Evolutionary conservation across 2,113 vertebrate genomes (phyloP).

Genomic region (Ibidorhyncha struthersii): DNA sequence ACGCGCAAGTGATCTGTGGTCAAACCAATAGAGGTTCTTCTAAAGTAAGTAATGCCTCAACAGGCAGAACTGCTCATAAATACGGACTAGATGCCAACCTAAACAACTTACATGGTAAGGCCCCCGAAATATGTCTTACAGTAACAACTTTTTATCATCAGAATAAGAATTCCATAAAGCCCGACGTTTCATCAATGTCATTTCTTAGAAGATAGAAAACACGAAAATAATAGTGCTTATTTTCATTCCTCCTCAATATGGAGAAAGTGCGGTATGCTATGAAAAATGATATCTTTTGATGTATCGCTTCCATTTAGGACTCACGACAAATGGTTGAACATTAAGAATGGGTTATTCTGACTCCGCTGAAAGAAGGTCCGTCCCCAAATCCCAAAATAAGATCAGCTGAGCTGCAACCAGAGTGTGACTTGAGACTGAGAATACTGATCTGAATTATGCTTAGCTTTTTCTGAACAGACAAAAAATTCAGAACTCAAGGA

Average conservation of each 20-base stretch:
- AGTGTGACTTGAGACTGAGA: background rate
- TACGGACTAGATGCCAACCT: background rate
- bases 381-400: background rate
- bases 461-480: background rate
- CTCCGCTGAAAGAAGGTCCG: background rate
- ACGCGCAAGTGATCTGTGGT: background rate
- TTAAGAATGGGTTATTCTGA: background rate
- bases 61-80: background rate
- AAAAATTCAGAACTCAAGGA: background rate
- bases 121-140: background rate
- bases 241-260: background rate
- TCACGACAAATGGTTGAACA: background rate
- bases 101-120: background rate
- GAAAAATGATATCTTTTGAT: background rate
- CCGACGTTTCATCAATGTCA: background rate
- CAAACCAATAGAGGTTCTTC: background rate
- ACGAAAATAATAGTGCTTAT: background rate
- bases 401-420: background rate
- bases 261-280: background rate
- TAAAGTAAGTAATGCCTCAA: background rate
- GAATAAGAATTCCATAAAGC: background rate
- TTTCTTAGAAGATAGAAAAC: background rate
- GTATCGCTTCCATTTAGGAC: background rate
- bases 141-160: background rate
- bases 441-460: background rate